Evolutionary conservation across 2,113 vertebrate genomes (phyloP).

Genomic region (Grallaria varia): DNA sequence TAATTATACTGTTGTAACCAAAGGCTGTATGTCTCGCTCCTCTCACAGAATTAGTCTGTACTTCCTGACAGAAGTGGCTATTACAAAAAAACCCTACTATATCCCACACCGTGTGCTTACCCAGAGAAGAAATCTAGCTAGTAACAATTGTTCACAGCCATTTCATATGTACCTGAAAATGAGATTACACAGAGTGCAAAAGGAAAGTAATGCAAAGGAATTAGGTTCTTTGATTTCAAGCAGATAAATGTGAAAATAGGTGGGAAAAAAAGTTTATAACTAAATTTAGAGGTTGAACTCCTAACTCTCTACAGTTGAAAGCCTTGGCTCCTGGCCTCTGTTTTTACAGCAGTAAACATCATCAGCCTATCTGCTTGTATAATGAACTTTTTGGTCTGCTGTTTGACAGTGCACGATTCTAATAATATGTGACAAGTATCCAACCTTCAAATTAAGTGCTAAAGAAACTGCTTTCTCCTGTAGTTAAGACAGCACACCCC

Average conservation of each 20-base stretch:
- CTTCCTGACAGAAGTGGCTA: background rate
- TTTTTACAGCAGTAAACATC: background rate
- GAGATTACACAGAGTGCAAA: too few relatives aligned
- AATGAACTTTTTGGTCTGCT: background rate
- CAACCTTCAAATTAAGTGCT: background rate
- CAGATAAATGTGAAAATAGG: background rate
- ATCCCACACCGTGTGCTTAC: fast-evolving
- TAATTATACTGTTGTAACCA: background rate
- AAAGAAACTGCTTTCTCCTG: background rate
- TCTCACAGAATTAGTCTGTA: background rate
- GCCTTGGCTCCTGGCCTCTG: fast-evolving
- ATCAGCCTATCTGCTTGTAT: fast-evolving
- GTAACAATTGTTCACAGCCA: background rate
- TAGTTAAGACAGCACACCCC: background rate
- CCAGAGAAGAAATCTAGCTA: background rate
- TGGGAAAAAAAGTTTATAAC: fast-evolving
- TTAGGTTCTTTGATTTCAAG: background rate
- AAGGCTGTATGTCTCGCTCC: background rate
- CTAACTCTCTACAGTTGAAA: fast-evolving
- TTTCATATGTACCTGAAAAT: background rate
- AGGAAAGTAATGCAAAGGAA: background rate
- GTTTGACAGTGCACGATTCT: background rate
- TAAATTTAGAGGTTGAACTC: background rate
- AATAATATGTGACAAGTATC: background rate
- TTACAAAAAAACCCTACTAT: fast-evolving